Evolutionary conservation across 2,888 invertebrate genomes (phyloP).

Genomic region (Cetonia aurata): DNA sequence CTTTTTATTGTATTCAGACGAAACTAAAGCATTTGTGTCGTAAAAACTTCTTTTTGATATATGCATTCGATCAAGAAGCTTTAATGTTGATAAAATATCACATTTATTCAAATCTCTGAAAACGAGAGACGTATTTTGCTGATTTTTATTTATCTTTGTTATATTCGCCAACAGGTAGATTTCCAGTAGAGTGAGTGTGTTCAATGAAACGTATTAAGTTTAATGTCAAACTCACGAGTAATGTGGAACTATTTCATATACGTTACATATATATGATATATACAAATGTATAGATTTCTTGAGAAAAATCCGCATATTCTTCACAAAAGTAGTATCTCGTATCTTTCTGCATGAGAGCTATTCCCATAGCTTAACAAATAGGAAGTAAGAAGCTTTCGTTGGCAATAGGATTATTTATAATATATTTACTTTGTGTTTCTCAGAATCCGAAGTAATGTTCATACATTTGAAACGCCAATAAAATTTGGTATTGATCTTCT

Average conservation of each 20-base stretch:
- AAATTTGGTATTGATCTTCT: too few species aligned
- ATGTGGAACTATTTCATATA: not conserved
- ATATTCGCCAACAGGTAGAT: not conserved
- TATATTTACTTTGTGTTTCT: not conserved
- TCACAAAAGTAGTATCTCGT: slow-evolving; percentile 27
- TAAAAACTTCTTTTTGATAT: too few species aligned
- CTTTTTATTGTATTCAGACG: too few species aligned
- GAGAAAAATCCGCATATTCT: slow-evolving; percentile 28
- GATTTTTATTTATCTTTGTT: not conserved
- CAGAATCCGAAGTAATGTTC: too few species aligned
- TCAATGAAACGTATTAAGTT: slow-evolving; percentile 18
- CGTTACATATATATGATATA: slow-evolving; percentile 1
- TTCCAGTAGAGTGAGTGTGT: slow-evolving; percentile 4
- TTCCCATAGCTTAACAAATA: slow-evolving; percentile 19
- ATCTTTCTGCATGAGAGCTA: slow-evolving; percentile 29
- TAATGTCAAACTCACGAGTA: slow-evolving; percentile 2
- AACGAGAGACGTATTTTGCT: too few species aligned
- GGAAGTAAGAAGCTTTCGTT: slow-evolving; percentile 14
- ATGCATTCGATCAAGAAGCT: too few species aligned
- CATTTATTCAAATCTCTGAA: too few species aligned
- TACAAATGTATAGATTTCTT: slow-evolving; percentile 16
- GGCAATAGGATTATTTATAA: slow-evolving; percentile 11
- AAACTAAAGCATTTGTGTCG: too few species aligned
- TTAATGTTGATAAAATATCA: too few species aligned
- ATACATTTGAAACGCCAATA: too few species aligned